Evolutionary conservation across 2,113 vertebrate species (phyloP).

Genomic region (Varanus komodoensis): DNA sequence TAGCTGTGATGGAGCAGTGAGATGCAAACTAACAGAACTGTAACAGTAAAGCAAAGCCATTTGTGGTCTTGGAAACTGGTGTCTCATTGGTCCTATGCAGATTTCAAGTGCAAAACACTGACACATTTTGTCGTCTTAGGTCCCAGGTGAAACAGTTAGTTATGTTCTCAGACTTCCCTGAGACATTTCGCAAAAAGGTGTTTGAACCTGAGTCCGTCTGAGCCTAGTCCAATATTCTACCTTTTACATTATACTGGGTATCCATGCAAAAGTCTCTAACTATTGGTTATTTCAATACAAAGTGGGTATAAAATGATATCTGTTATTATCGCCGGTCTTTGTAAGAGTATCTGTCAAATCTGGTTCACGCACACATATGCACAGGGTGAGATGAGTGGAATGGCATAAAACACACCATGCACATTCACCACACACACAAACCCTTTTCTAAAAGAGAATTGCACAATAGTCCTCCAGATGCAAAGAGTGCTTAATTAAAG

Average conservation of each 20-base stretch:
- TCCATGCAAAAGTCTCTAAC: no score
- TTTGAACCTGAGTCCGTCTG: background rate
- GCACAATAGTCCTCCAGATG: constrained; percentile 9
- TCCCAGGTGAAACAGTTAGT: no score
- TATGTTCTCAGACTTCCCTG: background rate
- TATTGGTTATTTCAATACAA: background rate
- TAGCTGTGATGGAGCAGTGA: background rate
- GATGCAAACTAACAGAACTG: no score
- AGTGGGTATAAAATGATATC: background rate
- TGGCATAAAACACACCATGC: no score
- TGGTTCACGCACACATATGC: no score
- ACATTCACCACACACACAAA: no score
- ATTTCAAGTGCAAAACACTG: background rate
- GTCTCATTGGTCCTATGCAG: background rate
- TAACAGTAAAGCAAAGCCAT: no score
- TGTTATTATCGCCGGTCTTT: constrained; percentile 51
- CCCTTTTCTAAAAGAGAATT: constrained; percentile 19
- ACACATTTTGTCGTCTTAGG: no score
- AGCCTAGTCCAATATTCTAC: no score
- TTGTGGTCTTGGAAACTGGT: background rate
- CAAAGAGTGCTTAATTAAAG: constrained; percentile 1
- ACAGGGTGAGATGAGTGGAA: no score
- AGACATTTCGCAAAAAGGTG: background rate
- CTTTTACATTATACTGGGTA: no score
- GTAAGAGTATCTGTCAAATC: constrained; percentile 28